These are phyloP conservation scores for Perccottus glenii DNA, from an alignment of 2,113 vertebrate genomes.

Conservation along the genomic window DNA sequence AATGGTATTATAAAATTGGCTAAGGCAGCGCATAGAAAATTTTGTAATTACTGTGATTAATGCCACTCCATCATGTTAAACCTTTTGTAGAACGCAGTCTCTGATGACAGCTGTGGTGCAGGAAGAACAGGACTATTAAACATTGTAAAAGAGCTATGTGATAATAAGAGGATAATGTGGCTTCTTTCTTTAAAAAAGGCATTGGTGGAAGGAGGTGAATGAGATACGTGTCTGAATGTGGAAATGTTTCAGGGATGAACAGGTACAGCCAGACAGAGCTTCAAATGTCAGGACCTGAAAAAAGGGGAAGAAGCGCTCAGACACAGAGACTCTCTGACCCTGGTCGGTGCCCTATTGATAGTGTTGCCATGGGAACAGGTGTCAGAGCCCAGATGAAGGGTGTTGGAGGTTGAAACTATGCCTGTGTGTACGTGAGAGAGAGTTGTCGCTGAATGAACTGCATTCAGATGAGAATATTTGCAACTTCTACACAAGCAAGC, in stretches of 20 bases:
- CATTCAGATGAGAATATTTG: not conserved
- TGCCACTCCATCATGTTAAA: not conserved
- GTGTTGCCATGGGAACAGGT: conserved; percentile 78
- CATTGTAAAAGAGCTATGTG: not conserved
- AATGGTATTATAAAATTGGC: conserved; percentile 28
- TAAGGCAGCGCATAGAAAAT: conserved; percentile 14
- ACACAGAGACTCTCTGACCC: conserved; percentile 64
- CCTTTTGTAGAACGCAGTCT: no score
- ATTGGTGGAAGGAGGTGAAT: conserved; percentile 14
- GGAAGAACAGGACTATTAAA: not conserved
- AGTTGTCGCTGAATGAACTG: not conserved
- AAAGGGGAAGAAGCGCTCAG: conserved; percentile 17
- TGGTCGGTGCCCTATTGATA: conserved; percentile 57
- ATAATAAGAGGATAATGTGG: not conserved
- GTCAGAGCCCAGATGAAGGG: conserved; percentile 62
- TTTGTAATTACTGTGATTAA: conserved; percentile 15
- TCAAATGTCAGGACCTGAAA: conserved; percentile 59
- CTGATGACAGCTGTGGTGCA: not conserved
- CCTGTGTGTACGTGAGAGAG: conserved; percentile 15
- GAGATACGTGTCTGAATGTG: conserved; percentile 24
- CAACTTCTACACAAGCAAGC: no score
- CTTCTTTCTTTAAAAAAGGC: not conserved
- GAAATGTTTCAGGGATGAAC: conserved; percentile 28
- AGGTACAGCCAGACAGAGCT: conserved; percentile 38
- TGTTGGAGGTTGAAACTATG: conserved; percentile 44